A percentile compares a stretch with the other conserved stretches of the same genome.
These are phyloP conservation scores for Dipodomys spectabilis DNA, from an alignment of 2,113 vertebrate species.

Conservation along the genomic window DNA sequence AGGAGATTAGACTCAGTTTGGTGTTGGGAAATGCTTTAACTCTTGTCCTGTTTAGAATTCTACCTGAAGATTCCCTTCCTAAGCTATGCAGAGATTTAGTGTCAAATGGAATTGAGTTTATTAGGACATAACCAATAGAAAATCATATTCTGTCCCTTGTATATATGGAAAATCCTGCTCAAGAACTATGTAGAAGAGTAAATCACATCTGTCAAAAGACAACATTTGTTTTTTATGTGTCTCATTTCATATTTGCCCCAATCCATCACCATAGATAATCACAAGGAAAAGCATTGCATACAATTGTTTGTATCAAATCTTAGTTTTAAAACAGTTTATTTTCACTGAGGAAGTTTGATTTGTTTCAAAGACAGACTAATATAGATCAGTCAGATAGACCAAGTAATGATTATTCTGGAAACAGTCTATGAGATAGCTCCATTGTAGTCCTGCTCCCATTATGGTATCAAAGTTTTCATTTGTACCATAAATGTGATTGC, in stretches of 20 bases:
- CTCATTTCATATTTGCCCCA: not conserved
- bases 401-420: not conserved
- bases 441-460: not conserved
- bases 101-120: too few species aligned
- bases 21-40: not conserved
- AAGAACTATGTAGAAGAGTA: too few species aligned
- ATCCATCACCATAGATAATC: not conserved
- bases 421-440: not conserved
- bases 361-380: not conserved
- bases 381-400: not conserved
- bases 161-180: too few species aligned
- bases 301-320: not conserved
- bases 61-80: not conserved
- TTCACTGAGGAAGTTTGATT: not conserved
- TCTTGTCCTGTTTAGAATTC: not conserved
- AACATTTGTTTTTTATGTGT: not conserved
- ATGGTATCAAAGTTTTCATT: not conserved
- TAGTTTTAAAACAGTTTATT: not conserved
- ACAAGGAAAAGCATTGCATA: not conserved
- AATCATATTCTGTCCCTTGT: too few species aligned
- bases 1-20: too few species aligned
- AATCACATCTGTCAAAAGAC: not conserved
- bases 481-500: not conserved
- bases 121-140: too few species aligned
- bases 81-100: too few species aligned